Conservation (phyloP, 1,140 invertebrate genomes). For the Orussus abietinus region DNA sequence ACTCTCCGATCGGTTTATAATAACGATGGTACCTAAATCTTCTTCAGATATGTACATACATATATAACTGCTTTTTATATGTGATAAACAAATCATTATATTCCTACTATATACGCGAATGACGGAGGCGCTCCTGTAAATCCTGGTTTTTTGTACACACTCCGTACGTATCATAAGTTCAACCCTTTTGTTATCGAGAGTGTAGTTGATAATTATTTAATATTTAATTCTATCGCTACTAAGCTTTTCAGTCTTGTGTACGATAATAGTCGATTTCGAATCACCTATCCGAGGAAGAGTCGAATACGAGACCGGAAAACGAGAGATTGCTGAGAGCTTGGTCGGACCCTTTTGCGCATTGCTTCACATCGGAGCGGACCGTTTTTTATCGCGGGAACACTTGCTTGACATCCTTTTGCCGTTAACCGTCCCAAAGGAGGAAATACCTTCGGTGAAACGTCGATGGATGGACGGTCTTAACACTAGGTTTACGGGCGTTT, state of each 20-base stretch:
- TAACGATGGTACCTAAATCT: slow-evolving; percentile 41
- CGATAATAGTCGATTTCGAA: too few relatives aligned
- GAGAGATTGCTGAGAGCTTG: too few relatives aligned
- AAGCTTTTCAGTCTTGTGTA: slow-evolving; percentile 32
- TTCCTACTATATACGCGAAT: slow-evolving; percentile 43
- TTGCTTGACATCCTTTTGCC: too few relatives aligned
- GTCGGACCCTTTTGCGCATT: too few relatives aligned
- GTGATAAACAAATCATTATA: slow-evolving; percentile 48
- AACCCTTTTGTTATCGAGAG: slow-evolving; percentile 35
- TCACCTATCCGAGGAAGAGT: too few relatives aligned
- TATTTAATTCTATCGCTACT: slow-evolving; percentile 40
- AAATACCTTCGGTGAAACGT: too few relatives aligned
- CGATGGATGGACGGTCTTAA: too few relatives aligned
- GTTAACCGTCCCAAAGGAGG: too few relatives aligned
- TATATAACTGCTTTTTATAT: slow-evolving; percentile 53
- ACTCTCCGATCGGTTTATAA: slow-evolving; percentile 30
- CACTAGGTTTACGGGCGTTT: too few relatives aligned
- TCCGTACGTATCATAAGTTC: slow-evolving; percentile 36
- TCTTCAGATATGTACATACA: slow-evolving; percentile 45
- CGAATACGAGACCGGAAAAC: too few relatives aligned
- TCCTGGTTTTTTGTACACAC: slow-evolving; percentile 50
- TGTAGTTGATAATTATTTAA: slow-evolving; percentile 46
- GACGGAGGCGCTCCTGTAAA: slow-evolving; percentile 46
- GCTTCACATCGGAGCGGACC: too few relatives aligned
- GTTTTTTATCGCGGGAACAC: too few relatives aligned